phyloP scores from a whole-genome alignment of 2,797 vertebrate genomes.

The Acanthopagrus latus region DNA sequence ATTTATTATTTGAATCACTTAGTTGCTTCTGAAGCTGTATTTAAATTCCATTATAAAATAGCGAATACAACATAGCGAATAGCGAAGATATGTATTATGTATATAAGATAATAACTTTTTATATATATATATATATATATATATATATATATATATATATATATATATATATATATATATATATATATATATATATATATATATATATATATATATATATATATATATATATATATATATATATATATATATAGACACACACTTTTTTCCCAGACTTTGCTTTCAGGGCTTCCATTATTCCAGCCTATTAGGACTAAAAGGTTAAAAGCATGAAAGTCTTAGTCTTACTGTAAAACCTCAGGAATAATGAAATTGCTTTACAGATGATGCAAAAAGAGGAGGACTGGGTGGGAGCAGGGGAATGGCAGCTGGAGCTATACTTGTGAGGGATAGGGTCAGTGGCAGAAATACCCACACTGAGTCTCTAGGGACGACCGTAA shows the following conservation, averaged over 20 bases:
- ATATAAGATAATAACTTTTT: too few relatives aligned
- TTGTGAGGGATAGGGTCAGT: conserved; percentile 77
- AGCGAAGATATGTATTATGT: too few relatives aligned
- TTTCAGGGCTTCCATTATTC: conserved; percentile 3
- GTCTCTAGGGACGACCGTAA: conserved; percentile 60
- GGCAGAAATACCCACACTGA: conserved; percentile 75
- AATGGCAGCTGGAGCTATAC: conserved; percentile 65
- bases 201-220: too few relatives aligned
- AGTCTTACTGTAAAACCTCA: conserved; percentile 33
- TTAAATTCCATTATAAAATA: not conserved
- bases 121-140: too few relatives aligned
- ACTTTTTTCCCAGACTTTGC: not conserved
- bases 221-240: not conserved
- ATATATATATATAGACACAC: too few relatives aligned
- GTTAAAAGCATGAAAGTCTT: conserved; percentile 31
- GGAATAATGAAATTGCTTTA: conserved; percentile 43
- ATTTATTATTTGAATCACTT: not conserved
- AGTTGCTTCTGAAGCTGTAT: not conserved
- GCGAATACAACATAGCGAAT: too few relatives aligned
- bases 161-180: too few relatives aligned
- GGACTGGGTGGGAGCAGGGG: conserved; percentile 21
- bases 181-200: too few relatives aligned
- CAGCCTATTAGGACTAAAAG: conserved; percentile 28
- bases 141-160: too few relatives aligned
- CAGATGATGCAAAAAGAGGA: conserved; percentile 27